phyloP scores from a whole-genome alignment of 2,797 vertebrate genomes.

The Myoxocephalus aenaeus region DNA sequence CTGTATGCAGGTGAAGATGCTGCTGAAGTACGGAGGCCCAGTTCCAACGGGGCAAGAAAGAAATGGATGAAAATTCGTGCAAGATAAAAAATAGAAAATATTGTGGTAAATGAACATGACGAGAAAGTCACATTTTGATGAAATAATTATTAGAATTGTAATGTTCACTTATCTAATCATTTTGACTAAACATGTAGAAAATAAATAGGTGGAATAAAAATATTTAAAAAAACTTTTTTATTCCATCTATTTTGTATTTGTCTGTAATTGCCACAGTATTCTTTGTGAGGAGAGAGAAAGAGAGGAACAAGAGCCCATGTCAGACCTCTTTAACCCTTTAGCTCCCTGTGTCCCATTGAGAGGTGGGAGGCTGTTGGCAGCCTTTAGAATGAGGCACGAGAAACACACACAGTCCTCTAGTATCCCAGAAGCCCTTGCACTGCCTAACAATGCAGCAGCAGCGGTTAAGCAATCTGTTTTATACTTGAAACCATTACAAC shows the following conservation, averaged over 20 bases:
- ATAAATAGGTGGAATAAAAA: not conserved
- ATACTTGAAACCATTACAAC: not conserved
- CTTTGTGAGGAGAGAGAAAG: conserved; percentile 9
- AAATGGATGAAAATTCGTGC: not conserved
- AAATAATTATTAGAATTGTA: not conserved
- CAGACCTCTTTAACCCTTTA: conserved; percentile 90
- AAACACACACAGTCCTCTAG: conserved; percentile 89
- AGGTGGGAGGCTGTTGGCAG: conserved; percentile 88
- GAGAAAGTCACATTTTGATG: not conserved
- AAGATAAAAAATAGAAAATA: not conserved
- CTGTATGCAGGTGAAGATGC: conserved; percentile 12
- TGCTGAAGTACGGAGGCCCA: not conserved
- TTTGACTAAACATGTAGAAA: too few species aligned
- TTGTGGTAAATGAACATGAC: not conserved
- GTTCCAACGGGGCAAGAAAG: not conserved
- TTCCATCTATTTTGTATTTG: not conserved
- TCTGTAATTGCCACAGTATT: not conserved
- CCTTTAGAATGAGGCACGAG: conserved; percentile 97
- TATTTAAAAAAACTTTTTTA: not conserved
- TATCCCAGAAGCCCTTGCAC: conserved; percentile 79
- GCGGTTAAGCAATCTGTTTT: not conserved
- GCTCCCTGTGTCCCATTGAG: conserved; percentile 73
- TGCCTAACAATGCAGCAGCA: conserved; percentile 78
- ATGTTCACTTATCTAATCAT: not conserved
- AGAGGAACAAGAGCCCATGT: conserved; percentile 66